phyloP scores from a whole-genome alignment of 2,113 vertebrate genomes.

The Heterocephalus glaber region DNA sequence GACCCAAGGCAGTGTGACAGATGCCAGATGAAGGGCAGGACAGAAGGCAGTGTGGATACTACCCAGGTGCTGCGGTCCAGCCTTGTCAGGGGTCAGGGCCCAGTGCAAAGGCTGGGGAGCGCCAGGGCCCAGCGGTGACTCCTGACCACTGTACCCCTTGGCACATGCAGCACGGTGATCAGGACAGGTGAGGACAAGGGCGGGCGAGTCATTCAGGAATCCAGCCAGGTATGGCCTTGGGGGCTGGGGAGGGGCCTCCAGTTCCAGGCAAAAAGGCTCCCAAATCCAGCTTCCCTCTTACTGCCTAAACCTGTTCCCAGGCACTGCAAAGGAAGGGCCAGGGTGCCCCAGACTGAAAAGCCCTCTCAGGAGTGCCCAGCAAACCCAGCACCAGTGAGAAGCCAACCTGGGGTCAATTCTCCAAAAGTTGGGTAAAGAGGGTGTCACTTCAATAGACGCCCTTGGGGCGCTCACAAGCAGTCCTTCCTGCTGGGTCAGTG shows the following conservation, averaged over 20 bases:
- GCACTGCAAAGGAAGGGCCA: neutral
- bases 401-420: neutral
- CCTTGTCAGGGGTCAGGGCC: neutral
- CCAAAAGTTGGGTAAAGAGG: neutral
- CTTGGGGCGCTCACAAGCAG: neutral
- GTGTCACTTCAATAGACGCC: neutral
- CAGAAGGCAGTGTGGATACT: neutral
- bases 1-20: neutral
- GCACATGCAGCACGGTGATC: neutral
- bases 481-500: neutral
- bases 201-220: conserved; percentile 41
- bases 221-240: neutral
- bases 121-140: neutral
- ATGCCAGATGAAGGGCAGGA: neutral
- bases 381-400: neutral
- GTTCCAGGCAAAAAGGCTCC: conserved; percentile 45
- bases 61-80: neutral
- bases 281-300: neutral
- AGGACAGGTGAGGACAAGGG: neutral
- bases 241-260: conserved; percentile 32
- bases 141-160: neutral
- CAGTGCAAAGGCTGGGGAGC: neutral
- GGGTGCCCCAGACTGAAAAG: neutral
- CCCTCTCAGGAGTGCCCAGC: neutral
- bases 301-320: conserved; percentile 53